A percentile compares a stretch with the other conserved stretches of the same genome.
Evolutionary conservation across 2,888 invertebrate species (phyloP).

Genomic region (Thera obeliscata): DNA sequence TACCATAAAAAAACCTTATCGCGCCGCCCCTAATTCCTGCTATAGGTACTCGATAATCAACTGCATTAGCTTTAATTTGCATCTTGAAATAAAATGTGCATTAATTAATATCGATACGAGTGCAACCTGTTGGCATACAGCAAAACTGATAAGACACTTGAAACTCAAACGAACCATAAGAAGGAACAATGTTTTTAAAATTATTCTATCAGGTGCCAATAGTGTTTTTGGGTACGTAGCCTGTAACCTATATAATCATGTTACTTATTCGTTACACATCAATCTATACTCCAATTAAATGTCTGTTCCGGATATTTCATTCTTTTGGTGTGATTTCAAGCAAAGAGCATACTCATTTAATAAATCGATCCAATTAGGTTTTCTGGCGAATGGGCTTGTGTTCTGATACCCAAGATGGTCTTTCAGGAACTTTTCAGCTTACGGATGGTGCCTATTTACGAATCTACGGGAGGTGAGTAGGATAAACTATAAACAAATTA

Average conservation of each 20-base stretch:
- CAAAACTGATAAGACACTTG: constrained; percentile 1
- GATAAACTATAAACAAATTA: too few species aligned
- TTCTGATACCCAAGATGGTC: background rate
- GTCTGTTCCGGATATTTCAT: background rate
- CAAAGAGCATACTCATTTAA: too few species aligned
- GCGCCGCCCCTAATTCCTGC: constrained; percentile 15
- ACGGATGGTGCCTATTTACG: constrained; percentile 9
- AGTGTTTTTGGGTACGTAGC: constrained; percentile 1
- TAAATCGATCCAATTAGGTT: too few species aligned
- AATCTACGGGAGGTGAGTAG: constrained; percentile 17
- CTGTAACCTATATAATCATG: background rate
- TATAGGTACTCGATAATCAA: background rate
- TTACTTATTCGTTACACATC: background rate
- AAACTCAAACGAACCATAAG: background rate
- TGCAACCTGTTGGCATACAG: constrained; percentile 4
- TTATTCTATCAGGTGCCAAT: background rate
- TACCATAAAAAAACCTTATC: constrained; percentile 5
- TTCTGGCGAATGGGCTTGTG: background rate
- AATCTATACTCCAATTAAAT: background rate
- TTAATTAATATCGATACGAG: constrained; percentile 8
- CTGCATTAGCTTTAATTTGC: constrained; percentile 3
- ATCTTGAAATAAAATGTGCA: background rate
- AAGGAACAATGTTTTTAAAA: constrained; percentile 10
- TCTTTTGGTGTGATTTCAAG: too few species aligned
- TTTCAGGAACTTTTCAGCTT: constrained; percentile 13